A percentile compares a stretch with the other conserved stretches of the same genome.
Evolutionary conservation across 2,888 invertebrate genomes (phyloP).

Genomic region (Icerya purchasi): DNA sequence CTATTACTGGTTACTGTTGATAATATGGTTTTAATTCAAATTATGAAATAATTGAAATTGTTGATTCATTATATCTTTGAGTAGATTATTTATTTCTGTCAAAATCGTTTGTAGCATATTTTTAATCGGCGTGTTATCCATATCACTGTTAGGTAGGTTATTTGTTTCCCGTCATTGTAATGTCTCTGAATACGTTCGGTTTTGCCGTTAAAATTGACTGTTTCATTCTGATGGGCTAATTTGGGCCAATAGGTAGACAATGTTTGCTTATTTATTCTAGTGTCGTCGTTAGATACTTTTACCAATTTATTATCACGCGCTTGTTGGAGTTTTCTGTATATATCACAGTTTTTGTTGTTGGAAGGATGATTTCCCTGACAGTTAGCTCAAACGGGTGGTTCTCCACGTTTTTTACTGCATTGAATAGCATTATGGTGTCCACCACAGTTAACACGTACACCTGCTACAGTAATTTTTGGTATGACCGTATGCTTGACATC

Average conservation of each 20-base stretch:
- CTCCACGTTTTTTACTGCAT: background rate
- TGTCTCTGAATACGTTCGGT: background rate
- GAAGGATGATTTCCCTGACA: background rate
- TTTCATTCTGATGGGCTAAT: background rate
- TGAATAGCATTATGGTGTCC: background rate
- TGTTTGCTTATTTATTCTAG: background rate
- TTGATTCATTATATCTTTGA: background rate
- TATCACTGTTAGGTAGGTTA: background rate
- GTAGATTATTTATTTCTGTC: background rate
- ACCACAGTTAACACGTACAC: background rate
- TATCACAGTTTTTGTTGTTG: too few relatives aligned
- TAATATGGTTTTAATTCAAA: background rate
- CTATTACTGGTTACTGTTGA: background rate
- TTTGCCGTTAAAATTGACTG: background rate
- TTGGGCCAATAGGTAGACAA: background rate
- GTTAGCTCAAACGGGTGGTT: background rate
- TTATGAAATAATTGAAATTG: background rate
- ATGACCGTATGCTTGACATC: background rate
- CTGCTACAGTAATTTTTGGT: background rate
- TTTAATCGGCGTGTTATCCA: background rate
- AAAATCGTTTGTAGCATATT: background rate
- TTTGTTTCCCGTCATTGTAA: background rate
- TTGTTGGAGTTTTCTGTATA: background rate
- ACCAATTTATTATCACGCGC: background rate
- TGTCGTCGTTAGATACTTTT: background rate